Evolutionary conservation across 2,797 vertebrate genomes (phyloP), one percentile per base, ranked within the genome.

Genomic region (Smutsia temminckii): DNA sequence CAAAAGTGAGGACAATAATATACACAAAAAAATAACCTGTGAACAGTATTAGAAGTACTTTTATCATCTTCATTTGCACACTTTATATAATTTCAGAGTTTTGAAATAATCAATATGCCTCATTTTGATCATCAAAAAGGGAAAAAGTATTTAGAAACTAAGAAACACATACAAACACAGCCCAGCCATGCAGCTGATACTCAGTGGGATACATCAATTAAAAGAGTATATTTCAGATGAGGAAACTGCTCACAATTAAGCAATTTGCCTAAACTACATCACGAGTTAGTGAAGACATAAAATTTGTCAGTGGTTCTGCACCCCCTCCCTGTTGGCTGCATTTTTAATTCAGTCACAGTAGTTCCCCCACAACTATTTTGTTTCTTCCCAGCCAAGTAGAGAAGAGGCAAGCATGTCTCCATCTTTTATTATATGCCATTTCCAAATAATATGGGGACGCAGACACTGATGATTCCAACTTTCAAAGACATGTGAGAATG

Each of bases 371-470:
- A 87, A 32, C 61, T 81, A 49, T 71, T 88, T 87, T 7, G 23
- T 27, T 20, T 61, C 23, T 51, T 85, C 4, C 29, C 42, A 4
- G 23, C 8, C 61, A 40, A 51, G 53, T 77, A 93, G 27, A 94
- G 25, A 69, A 66, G 37, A 89, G 3, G 51, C 1, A 57, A 68
- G 14, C 16, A 32, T 9, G 2, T 49, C 6, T 66, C 61, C 90
- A 17, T 61, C 8, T 57, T 91, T 40, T 42, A 21, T 49, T 27
- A 64, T 46, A 37, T 1, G 9, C 8, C 49, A 90, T 85, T 6
- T 95, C 88, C 53, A 90, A 90, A 94, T 80, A 84, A 77, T 63
- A 74, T 66, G 63, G 40, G 17, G 42, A 92, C 84, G 17, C 16
- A 89, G 29, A 69, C 6, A 49, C 2, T 34, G 34, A 53, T 20